These are phyloP conservation scores for Noctua comes DNA, from an alignment of 2,888 invertebrate species.

Conservation along the genomic window DNA sequence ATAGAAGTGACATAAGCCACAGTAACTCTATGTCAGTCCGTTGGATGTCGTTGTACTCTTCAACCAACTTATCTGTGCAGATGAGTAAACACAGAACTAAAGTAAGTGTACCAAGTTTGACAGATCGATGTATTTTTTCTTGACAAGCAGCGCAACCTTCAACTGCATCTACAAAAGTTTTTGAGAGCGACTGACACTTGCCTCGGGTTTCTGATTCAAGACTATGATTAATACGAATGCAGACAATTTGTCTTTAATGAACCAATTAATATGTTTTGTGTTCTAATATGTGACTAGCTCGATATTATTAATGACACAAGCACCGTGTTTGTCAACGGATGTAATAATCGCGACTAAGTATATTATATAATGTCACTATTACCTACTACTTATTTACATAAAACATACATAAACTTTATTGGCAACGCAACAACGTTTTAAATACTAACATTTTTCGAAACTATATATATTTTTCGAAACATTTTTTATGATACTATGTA, in stretches of 20 bases:
- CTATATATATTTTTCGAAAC: too few species aligned
- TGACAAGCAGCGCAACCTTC: neutral
- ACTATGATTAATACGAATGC: neutral
- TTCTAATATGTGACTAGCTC: neutral
- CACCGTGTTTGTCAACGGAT: conserved; percentile 22
- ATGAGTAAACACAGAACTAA: neutral
- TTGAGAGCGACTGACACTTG: neutral
- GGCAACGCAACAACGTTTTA: neutral
- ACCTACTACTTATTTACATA: neutral
- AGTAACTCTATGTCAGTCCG: neutral
- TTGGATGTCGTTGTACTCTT: neutral
- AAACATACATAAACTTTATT: neutral
- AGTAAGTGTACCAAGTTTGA: neutral
- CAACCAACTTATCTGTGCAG: neutral
- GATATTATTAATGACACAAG: conserved; percentile 15
- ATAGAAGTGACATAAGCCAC: neutral
- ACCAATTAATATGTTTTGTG: neutral
- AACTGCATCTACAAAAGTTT: neutral
- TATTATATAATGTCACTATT: neutral
- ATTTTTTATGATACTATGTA: neutral
- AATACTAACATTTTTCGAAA: neutral
- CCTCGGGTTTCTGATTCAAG: neutral
- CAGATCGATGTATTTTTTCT: neutral
- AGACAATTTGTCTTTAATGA: conserved; percentile 1
- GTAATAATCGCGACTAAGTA: conserved; percentile 15